Conservation (phyloP, 2,113 vertebrate genomes). For the Eulemur rufifrons region DNA sequence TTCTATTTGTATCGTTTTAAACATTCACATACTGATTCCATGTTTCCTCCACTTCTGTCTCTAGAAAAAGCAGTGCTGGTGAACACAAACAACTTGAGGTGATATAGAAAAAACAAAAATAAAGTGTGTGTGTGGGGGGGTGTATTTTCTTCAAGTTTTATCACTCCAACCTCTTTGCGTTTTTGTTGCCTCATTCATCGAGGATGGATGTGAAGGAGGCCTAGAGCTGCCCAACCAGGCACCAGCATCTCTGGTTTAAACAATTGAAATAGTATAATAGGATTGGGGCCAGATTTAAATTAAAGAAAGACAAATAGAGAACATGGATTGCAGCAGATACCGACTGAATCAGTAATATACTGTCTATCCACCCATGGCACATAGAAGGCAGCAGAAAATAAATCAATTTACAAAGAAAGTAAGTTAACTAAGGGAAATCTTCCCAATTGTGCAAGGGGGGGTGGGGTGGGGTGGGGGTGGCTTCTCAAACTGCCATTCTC, state of each 20-base stretch:
- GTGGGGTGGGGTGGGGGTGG: too few relatives aligned
- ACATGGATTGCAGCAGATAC: neutral
- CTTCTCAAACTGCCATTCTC: neutral
- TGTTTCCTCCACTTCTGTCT: neutral
- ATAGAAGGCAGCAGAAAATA: neutral
- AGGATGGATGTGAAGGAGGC: neutral
- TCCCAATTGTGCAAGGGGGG: neutral
- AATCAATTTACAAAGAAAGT: neutral
- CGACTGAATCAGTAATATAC: neutral
- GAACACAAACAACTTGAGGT: neutral
- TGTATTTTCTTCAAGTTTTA: neutral
- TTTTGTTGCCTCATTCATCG: neutral
- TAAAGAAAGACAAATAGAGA: neutral
- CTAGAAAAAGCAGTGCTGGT: neutral
- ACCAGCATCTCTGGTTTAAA: neutral
- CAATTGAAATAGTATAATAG: neutral
- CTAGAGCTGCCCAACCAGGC: neutral
- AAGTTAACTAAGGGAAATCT: too few relatives aligned
- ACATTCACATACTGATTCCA: too few relatives aligned
- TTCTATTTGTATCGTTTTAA: neutral
- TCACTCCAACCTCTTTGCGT: neutral
- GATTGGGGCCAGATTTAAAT: neutral
- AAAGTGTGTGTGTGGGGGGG: rapidly evolving
- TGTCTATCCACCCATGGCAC: neutral
- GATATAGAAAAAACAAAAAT: neutral